Evolutionary conservation across 2,888 invertebrate genomes (phyloP), one percentile per base, ranked within the genome.

Genomic region (Dorcus hopei): DNA sequence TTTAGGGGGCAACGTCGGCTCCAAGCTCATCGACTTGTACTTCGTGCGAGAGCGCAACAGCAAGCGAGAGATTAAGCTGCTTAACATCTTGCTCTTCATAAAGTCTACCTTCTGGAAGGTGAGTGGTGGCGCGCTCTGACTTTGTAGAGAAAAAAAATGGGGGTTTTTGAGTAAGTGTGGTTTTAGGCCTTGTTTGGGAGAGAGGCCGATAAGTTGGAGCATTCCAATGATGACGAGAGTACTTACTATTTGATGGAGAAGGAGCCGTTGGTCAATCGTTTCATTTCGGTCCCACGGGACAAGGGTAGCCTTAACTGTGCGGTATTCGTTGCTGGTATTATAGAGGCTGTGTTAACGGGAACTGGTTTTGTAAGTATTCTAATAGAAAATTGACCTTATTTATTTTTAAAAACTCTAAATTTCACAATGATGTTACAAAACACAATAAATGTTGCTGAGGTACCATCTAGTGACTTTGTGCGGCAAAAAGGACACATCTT

Each of bases 191-290:
- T 99, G 16, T 99, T 97, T 83, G 97, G 97, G 2, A 93, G 94
- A 74, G 99, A 99, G 81, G 98, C 98, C 38, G 99, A 99, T 75
- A 98, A 98, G 75, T 77, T 99, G 64, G 99, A 99, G 74, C 95
- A 97, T 79, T 96, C 97, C 3, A 98, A 97, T 79, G 98, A 99
- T 80, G 97, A 99, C 81, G 97, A 97, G 74, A 87, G 91, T 64
- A 97, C 95, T 0, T 99, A 98, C 80, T 98, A 98, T 73, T 91
- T 99, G 43, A 98, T 99, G 76, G 99, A 99, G 77, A 96, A 96
- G 72, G 98, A 99, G 74, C 95, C 98, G 8, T 75, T 99, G 66
- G 97, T 86, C 62, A 99, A 99, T 79, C 91, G 91, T 72, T 99
- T 90, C 76, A 97, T 99, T 64, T 99, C 98, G 59, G 93, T 98